Evolutionary conservation across 2,797 vertebrate genomes (phyloP), one percentile per base, ranked within the genome.

Genomic region (Gallinago nigripennis): DNA sequence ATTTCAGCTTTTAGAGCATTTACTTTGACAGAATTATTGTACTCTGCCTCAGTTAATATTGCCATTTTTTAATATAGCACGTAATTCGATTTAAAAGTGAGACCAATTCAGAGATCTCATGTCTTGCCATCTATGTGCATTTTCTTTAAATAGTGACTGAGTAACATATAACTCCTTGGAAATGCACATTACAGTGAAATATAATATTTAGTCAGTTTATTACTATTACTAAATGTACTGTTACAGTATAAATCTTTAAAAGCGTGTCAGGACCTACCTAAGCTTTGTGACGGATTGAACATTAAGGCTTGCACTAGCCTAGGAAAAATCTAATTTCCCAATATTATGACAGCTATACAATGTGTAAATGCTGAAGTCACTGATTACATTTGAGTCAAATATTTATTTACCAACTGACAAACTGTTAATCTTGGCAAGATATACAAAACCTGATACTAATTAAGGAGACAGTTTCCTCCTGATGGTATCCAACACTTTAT

Each of bases 381-480:
- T 94, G 95, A 92, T 94, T 95, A 94, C 54, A 88, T 86, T 79
- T 13, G 12, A 92, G 82, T 91, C 80, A 94, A 93, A 92, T 93
- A 88, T 96, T 92, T 96, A 93, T 94, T 96, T 94, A 92, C 90
- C 66, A 64, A 50, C 53, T 68, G 64, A 93, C 82, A 95, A 94
- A 95, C 18, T 68, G 77, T 65, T 94, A 73, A 41, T 54, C 45
- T 61, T 94, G 80, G 92, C 87, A 86, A 75, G 70, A 68, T 35
- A 84, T 20, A 66, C 53, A 94, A 92, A 88, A 79, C 11, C 30
- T 82, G 85, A 77, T 73, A 66, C 37, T 94, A 95, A 96, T 92
- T 95, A 94, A 77, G 57, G 25, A 61, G 56, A 64, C 28, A 64
- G 11, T 35, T 81, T 90, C 78, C 79, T 75, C 66, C 68, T 81